phyloP scores from a whole-genome alignment of 1,140 invertebrate genomes.

The Drosophila melanica region DNA sequence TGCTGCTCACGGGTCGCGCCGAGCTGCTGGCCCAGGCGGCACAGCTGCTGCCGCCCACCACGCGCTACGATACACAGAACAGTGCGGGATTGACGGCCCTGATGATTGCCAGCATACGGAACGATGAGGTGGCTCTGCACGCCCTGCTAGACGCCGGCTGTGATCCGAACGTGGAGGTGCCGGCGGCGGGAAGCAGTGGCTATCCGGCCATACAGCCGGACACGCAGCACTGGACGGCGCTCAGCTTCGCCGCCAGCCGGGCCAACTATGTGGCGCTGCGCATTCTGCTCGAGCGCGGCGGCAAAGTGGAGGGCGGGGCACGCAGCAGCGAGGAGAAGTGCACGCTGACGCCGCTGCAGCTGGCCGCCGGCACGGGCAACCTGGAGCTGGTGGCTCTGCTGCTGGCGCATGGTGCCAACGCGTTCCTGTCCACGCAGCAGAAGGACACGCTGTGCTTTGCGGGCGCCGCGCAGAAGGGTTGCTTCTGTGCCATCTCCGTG shows the following conservation, averaged over 20 bases:
- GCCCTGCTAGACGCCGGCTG: conserved; percentile 91
- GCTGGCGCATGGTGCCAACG: conserved; percentile 92
- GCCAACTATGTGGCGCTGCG: conserved; percentile 86
- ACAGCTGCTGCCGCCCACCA: conserved; percentile 89
- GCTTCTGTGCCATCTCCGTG: conserved; percentile 93
- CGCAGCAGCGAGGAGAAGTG: conserved; percentile 91
- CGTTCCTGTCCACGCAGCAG: conserved; percentile 92
- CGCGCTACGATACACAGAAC: conserved; percentile 90
- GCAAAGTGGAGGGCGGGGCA: conserved; percentile 93
- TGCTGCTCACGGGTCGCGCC: conserved; percentile 89
- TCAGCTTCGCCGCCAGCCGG: conserved; percentile 88
- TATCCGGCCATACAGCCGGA: conserved; percentile 87
- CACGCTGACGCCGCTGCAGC: conserved; percentile 93
- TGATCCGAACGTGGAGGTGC: conserved; percentile 90
- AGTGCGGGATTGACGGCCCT: conserved; percentile 91
- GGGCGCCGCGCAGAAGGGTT: conserved; percentile 92
- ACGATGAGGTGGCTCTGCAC: conserved; percentile 90
- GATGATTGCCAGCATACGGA: conserved; percentile 91
- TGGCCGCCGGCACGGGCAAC: conserved; percentile 92
- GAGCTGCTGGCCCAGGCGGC: conserved; percentile 92
- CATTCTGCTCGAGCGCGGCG: conserved; percentile 90
- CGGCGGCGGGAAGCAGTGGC: conserved; percentile 71
- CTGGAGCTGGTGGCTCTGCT: conserved; percentile 92
- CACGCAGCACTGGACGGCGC: conserved; percentile 91
- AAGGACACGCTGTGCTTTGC: conserved; percentile 94